These are phyloP conservation scores for Taurulus bubalis DNA, from an alignment of 2,113 vertebrate genomes.

Conservation along the genomic window DNA sequence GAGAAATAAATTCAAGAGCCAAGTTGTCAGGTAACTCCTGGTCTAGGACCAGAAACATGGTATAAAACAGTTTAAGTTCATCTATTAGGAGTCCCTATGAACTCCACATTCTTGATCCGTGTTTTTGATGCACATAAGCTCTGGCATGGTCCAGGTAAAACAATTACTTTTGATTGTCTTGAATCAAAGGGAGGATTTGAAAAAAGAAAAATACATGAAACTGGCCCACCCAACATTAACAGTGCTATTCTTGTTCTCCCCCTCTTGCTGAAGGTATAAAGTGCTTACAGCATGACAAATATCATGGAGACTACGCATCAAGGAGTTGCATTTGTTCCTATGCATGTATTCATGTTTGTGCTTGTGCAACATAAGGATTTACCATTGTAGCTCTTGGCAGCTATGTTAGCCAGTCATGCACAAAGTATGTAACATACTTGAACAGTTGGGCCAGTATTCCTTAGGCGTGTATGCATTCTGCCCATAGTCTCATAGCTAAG, in stretches of 20 bases:
- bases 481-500: background rate
- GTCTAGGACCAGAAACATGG: background rate
- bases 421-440: background rate
- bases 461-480: too few relatives aligned
- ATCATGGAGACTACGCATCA: background rate
- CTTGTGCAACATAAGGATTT: background rate
- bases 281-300: background rate
- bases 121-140: background rate
- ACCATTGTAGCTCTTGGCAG: background rate
- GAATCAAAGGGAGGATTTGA: too few relatives aligned
- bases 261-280: background rate
- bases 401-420: background rate
- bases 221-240: background rate
- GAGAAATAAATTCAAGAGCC: background rate
- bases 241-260: background rate
- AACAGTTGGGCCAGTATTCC: background rate
- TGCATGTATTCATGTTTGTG: background rate
- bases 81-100: background rate
- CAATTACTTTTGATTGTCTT: background rate
- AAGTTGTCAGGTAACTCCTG: background rate
- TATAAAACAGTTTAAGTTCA: background rate
- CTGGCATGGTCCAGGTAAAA: background rate
- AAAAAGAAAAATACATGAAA: background rate
- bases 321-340: background rate
- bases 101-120: background rate